Evolutionary conservation across 2,888 invertebrate species (phyloP).

Genomic region (Lomographa bimaculata): DNA sequence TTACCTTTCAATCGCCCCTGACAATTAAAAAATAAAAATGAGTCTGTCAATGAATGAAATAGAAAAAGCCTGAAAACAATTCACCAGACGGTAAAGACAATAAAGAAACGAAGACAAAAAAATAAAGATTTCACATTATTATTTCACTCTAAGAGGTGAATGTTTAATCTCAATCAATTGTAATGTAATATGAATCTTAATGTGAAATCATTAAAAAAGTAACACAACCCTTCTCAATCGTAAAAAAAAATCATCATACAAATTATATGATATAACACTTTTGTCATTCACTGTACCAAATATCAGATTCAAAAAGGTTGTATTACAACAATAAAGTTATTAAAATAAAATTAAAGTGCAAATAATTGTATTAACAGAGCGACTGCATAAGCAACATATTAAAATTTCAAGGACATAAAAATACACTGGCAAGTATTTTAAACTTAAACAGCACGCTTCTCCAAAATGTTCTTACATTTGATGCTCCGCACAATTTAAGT

Average conservation of each 20-base stretch:
- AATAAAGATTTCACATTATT: constrained; percentile 33
- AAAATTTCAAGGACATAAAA: too few relatives aligned
- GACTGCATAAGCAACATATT: too few relatives aligned
- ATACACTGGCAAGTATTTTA: too few relatives aligned
- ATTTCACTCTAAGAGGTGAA: too few relatives aligned
- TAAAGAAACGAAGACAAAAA: too few relatives aligned
- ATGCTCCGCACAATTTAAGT: too few relatives aligned
- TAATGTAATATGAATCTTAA: too few relatives aligned
- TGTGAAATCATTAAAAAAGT: constrained; percentile 15
- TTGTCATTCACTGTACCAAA: constrained; percentile 16
- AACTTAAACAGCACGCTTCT: too few relatives aligned
- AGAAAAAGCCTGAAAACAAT: constrained; percentile 63
- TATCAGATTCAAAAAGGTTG: constrained; percentile 11
- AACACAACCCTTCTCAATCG: constrained; percentile 16
- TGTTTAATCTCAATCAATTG: too few relatives aligned
- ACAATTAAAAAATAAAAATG: constrained; percentile 59
- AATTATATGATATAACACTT: constrained; percentile 10
- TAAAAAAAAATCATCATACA: neutral
- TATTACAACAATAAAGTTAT: too few relatives aligned
- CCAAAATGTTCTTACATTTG: too few relatives aligned
- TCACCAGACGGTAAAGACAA: constrained; percentile 25
- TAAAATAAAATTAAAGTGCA: constrained; percentile 53
- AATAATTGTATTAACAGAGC: constrained; percentile 52
- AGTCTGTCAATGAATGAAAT: constrained; percentile 54
- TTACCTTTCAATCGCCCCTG: constrained; percentile 71